Evolutionary conservation across 2,113 vertebrate species (phyloP).

Genomic region (Alaudala cheleensis): DNA sequence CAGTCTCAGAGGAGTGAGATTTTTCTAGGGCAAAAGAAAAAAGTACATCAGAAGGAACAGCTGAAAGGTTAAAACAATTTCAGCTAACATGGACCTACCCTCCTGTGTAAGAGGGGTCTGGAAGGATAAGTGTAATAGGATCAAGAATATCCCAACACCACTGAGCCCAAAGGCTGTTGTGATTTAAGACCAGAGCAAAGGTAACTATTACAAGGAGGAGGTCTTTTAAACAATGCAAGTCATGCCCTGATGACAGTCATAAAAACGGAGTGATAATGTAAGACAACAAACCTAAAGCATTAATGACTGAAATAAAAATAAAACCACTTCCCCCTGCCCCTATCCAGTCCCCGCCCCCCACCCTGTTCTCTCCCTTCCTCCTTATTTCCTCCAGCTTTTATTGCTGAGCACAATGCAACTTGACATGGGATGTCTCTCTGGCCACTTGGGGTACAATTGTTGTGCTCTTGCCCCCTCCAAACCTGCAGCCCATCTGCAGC

Average conservation of each 20-base stretch:
- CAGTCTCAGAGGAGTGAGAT: not conserved
- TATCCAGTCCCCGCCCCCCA: accelerated
- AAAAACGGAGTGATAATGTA: not conserved
- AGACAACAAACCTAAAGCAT: not conserved
- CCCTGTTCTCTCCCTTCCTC: accelerated
- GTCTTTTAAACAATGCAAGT: not conserved
- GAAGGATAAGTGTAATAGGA: not conserved
- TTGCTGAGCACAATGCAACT: not conserved
- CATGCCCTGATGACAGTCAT: not conserved
- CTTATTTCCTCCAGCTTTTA: not conserved
- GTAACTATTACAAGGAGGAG: not conserved
- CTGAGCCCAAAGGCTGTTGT: not conserved
- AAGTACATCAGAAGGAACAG: not conserved
- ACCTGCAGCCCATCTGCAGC: not conserved
- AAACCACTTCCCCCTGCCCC: not conserved
- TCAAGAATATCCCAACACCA: not conserved
- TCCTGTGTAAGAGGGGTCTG: not conserved
- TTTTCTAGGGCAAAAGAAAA: not conserved
- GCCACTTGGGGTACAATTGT: not conserved
- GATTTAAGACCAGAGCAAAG: not conserved
- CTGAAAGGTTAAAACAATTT: not conserved
- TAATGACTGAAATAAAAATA: not conserved
- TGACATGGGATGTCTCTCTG: not conserved
- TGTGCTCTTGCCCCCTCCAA: accelerated
- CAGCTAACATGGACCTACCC: not conserved